Base-by-base conservation (phyloP, 2,888 invertebrate genomes). In the Drosophila colorata region DNA sequence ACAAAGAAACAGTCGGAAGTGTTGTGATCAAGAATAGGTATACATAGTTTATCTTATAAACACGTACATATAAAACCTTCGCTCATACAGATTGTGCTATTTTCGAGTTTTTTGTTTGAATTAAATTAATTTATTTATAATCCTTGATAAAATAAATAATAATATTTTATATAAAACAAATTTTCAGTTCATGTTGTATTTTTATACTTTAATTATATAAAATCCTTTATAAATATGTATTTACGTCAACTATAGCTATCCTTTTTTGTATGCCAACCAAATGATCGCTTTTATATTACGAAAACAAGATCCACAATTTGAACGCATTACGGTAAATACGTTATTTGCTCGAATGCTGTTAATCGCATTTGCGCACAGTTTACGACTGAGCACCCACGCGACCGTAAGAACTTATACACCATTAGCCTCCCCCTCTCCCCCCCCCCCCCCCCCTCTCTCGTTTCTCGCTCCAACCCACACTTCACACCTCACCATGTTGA, bases 361-460 rank as follows among this genome's bases (percentile, higher is more conserved):
- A 61, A 55, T 60, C 44, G 49, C 31, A 51, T 64, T 46, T 60
- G 37, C 46, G 35, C 61, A 61, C 51, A 52, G 46, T 41, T 63
- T 40, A 52, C 52, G 52, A 53, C 33, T 41, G 47, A 61, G 63
- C 61, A 65, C 51, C 64, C 64, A 65, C 46, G 61, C 64, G 60
- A 60, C 60, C 16, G 18, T 60, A 37, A 41, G 48, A 44, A 23
- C 46, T n/a, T 43, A 41, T 28, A 2, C 44, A 44, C 33, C 23
- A 13, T 11, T 23, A 4, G 7, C 14, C 4, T 7, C 13, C 9
- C 8, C 1, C 2, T 13, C 7, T 9, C 18, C n/a, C 38, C 7
- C 49, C n/a, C 41, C 7, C 41, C 31, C 16, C 13, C 23, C 7
- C 31, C 13, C 16, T 8, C 38, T 6, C 13, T n/a, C n/a, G n/a